phyloP scores from a whole-genome alignment of 2,113 vertebrate species.

The Onychorhynchus coronatus region DNA sequence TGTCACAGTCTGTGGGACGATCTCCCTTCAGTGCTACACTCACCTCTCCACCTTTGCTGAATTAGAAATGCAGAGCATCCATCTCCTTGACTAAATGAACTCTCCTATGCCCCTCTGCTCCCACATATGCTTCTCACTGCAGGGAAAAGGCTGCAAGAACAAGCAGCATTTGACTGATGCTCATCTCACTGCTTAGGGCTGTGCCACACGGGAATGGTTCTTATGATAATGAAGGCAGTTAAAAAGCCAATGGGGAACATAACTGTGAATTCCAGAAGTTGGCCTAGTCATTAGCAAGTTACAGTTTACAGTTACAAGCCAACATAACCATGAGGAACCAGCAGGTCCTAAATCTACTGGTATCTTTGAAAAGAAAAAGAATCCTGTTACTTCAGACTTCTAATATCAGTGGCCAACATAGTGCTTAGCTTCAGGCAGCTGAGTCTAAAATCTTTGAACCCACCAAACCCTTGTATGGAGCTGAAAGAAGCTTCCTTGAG shows the following conservation, averaged over 20 bases:
- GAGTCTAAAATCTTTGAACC: neutral
- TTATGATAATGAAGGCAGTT: slow-evolving; percentile 26
- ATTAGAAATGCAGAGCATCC: neutral
- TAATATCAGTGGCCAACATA: neutral
- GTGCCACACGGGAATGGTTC: slow-evolving; percentile 2
- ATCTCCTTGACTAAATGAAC: neutral
- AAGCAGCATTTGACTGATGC: slow-evolving; percentile 18
- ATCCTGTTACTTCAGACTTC: neutral
- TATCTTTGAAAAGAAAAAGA: neutral
- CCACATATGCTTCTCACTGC: neutral
- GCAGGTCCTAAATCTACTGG: neutral
- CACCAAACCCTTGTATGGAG: neutral
- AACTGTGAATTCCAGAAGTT: neutral
- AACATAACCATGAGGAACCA: neutral
- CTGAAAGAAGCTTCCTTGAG: neutral
- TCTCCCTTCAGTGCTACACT: neutral
- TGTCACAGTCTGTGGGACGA: neutral
- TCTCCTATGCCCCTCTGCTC: neutral
- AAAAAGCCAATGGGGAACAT: neutral
- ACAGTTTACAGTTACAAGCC: neutral
- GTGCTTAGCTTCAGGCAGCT: neutral
- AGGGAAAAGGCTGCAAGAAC: neutral
- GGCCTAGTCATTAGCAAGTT: neutral
- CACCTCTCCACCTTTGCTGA: slow-evolving; percentile 1
- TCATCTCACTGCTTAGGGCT: neutral